phyloP scores from a whole-genome alignment of 2,888 invertebrate species.

The Protonemura montana region DNA sequence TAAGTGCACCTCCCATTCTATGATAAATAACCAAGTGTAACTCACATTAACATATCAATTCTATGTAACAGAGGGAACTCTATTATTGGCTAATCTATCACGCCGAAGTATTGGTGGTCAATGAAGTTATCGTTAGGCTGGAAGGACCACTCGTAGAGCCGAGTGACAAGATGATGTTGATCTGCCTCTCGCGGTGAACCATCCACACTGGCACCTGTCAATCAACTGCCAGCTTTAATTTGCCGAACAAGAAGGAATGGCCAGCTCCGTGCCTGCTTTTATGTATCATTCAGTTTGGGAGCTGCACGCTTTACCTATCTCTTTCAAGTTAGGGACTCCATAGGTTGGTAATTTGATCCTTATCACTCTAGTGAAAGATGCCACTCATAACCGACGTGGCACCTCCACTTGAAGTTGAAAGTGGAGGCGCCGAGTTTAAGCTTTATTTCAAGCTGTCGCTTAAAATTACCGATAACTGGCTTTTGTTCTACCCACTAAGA shows the following conservation, averaged over 20 bases:
- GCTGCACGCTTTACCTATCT: too few relatives aligned
- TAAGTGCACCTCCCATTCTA: background rate
- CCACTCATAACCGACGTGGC: too few relatives aligned
- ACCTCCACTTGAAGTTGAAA: too few relatives aligned
- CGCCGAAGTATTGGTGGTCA: background rate
- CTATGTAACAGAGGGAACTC: background rate
- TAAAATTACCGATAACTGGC: background rate
- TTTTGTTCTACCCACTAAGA: background rate
- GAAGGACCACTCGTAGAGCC: background rate
- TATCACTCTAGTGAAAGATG: too few relatives aligned
- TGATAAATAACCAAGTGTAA: background rate
- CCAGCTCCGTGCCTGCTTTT: background rate
- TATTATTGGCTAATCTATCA: constrained; percentile 12
- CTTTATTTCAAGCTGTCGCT: background rate
- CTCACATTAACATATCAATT: background rate
- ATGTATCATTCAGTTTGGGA: too few relatives aligned
- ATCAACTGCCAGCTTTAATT: background rate
- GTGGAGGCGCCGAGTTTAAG: background rate
- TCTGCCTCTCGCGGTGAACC: background rate
- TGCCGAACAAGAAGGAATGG: background rate
- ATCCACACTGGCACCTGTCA: background rate
- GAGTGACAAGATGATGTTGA: background rate
- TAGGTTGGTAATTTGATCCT: too few relatives aligned
- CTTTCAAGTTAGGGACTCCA: too few relatives aligned
- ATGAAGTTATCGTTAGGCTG: background rate